Base-by-base conservation (phyloP, 2,888 invertebrate species). In the Eumacrocentrus americanus region DNA sequence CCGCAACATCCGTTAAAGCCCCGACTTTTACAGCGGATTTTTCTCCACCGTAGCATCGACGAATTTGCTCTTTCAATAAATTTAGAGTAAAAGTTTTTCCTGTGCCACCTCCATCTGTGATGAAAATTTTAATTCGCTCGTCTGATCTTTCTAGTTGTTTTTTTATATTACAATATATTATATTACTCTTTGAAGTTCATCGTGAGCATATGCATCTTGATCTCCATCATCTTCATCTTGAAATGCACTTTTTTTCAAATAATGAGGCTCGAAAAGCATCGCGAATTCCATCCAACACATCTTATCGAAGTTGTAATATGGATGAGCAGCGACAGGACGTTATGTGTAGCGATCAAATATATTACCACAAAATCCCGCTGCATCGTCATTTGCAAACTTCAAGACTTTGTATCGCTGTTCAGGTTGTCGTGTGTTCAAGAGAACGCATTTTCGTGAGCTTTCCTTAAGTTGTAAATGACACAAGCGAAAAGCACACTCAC, bases 1-100 rank as follows among this genome's bases (percentile, higher is more conserved):
- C 73, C 61, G 75, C 74, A 38, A 75, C 76, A 9, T 72, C 75
- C 40, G 72, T 74, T 1, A 71, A 62, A 37, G 74, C 69, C 53
- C 67, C 64, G 34, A 70, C 62, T 58, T 66, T 61, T 14, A 65
- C 66, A 42, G 62, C 1, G 35, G 58, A 34, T 57, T 22, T 14
- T 57, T 56, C 16, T 59, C 59, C 12, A 58, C 55, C 9, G 60
- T 61, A 3, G 44, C 50, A 51, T 57, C 64, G 40, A 60, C 72
- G 3, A 70, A 63, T 12, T 66, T 65, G 9, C 71, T 68, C 47
- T 72, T 14, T 72, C 67, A 4, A 72, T 71, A 4, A 74, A 23
- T 72, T 73, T 18, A 74, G 59, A 0, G 68, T 2, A 58, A 68
- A 73, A 1, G 69, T 69, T 59, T 65, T 63, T 14, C 61, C 61